Percentiles rank a stretch among this genome's conserved stretches.
phyloP scores from a whole-genome alignment of 2,113 vertebrate genomes.

The Sterna hirundo region DNA sequence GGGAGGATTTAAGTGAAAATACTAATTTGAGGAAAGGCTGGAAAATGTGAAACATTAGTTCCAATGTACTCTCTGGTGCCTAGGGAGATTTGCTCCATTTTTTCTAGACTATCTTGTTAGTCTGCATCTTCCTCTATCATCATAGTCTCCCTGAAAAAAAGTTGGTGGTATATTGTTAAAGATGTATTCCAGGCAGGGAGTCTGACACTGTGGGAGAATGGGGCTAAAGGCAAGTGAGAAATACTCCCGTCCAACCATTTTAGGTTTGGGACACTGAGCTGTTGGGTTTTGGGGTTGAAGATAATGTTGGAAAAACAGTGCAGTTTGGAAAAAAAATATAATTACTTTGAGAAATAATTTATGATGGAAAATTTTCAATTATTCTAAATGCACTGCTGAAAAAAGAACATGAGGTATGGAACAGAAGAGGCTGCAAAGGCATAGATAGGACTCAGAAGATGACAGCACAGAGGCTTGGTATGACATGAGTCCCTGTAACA shows the following conservation, averaged over 20 bases:
- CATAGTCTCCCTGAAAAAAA: background rate
- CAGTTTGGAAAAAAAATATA: fast-evolving
- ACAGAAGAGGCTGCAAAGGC: background rate
- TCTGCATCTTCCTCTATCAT: background rate
- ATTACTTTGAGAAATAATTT: background rate
- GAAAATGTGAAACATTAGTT: background rate
- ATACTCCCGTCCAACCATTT: background rate
- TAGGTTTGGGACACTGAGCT: background rate
- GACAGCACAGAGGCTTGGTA: too few species aligned
- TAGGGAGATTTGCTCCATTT: background rate
- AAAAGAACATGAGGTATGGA: background rate
- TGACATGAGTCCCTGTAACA: background rate
- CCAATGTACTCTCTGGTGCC: background rate
- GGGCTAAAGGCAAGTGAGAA: background rate
- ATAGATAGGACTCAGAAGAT: background rate
- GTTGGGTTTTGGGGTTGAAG: background rate
- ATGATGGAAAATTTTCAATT: background rate
- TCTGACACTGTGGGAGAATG: background rate
- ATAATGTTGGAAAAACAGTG: background rate
- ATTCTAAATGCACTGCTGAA: background rate
- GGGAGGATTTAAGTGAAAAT: background rate
- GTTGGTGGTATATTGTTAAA: background rate
- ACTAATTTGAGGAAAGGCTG: background rate
- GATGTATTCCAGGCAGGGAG: background rate
- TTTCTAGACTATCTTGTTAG: background rate